Evolutionary conservation across 2,888 invertebrate genomes (phyloP), one percentile per base, ranked within the genome.

Genomic region (Nipponacmea schrenckii): DNA sequence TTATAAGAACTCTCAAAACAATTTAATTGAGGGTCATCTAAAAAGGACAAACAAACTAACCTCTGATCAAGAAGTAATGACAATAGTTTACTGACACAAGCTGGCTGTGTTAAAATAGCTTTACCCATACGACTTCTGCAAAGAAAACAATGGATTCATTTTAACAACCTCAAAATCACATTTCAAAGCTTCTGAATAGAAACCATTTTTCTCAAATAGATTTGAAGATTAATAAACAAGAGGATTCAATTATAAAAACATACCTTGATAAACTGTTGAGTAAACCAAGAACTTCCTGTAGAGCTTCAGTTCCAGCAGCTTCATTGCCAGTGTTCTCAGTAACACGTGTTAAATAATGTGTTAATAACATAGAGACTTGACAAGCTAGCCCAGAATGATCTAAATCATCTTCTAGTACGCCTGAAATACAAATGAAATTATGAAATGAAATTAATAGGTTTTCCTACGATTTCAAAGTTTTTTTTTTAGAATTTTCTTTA

Each of bases 271-370:
- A 77, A 65, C 85, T 86, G 73, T 88, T 88, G 64, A 88, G 81
- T 1, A 88, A 81, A 70, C 84, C 85, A 7, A 89, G 83, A 7
- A 89, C 89, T 70, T 89, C 89, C 73, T 89, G 89, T 68, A 89
- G 79, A n/a, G 88, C 88, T 70, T 89, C 88, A 15, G 85, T 86
- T 2, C 86, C 84, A 0, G 85, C 86, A 39, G 86, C 84, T 68
- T 88, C 87, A 76, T 88, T 86, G 15, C 86, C 86, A 50, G 80
- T 83, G 20, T 84, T 83, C 72, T 88, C 87, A 15, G 89, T 89
- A n/a, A 89, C 89, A 46, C 89, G 76, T 20, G 88, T 86, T 64
- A 89, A 80, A 77, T 89, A 87, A 77, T 89, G 88, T 39, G 88
- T 88, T 44, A 89, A 80, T 62, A 89, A 79, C 10, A 85, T 83